Evolutionary conservation across 2,797 vertebrate species (phyloP).

Genomic region (Sebastes aleutianus): DNA sequence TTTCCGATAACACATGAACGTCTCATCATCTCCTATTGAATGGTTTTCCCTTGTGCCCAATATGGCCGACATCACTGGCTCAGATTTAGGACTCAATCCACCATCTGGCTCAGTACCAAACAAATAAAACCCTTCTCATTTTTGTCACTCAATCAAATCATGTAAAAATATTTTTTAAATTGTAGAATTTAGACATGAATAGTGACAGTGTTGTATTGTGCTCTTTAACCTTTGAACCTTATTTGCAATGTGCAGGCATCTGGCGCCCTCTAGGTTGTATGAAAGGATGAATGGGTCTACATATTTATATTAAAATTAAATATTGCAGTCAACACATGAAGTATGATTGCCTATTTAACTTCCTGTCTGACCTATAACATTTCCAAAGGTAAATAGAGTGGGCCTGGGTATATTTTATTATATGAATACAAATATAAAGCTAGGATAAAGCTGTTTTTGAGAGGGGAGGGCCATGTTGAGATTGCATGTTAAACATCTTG

Average conservation of each 20-base stretch:
- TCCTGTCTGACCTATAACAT: neutral
- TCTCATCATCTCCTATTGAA: conserved; percentile 49
- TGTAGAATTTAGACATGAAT: neutral
- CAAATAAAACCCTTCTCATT: neutral
- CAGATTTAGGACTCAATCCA: conserved; percentile 7
- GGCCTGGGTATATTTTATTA: neutral
- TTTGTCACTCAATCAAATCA: neutral
- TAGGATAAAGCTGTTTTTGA: neutral
- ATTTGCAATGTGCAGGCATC: conserved; percentile 3
- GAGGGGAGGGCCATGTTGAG: neutral
- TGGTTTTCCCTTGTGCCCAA: conserved; percentile 66
- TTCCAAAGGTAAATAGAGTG: neutral
- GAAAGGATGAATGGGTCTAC: neutral
- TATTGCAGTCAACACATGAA: neutral
- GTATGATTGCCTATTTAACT: neutral
- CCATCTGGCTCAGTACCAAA: neutral
- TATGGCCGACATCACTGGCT: conserved; percentile 66
- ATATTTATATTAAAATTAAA: neutral
- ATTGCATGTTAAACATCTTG: neutral
- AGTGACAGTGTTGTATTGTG: too few relatives aligned
- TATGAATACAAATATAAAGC: neutral
- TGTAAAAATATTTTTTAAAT: neutral
- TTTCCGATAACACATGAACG: conserved; percentile 45
- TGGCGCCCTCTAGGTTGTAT: conserved; percentile 52
- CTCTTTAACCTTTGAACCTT: conserved; percentile 49